These are phyloP conservation scores for Lepus townsendii DNA, from an alignment of 2,797 vertebrate genomes.

Conservation along the genomic window DNA sequence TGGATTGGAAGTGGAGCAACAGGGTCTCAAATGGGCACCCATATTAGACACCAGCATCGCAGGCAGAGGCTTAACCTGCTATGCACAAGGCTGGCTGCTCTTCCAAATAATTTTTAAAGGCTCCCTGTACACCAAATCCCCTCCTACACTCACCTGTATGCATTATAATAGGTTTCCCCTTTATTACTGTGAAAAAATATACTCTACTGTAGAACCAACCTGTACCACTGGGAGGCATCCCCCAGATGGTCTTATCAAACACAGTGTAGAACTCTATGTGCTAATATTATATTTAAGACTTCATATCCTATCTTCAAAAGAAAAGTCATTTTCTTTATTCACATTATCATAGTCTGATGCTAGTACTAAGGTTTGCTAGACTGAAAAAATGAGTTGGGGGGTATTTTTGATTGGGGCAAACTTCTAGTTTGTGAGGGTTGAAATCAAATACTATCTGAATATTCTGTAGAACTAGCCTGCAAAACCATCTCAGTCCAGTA, in stretches of 20 bases:
- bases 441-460: background rate
- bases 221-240: background rate
- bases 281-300: background rate
- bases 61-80: no score
- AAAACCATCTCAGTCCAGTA: background rate
- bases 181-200: background rate
- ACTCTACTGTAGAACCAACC: background rate
- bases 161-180: background rate
- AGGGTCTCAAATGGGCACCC: no score
- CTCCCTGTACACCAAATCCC: no score
- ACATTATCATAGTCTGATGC: background rate
- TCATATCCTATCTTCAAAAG: background rate
- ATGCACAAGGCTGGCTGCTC: background rate
- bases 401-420: background rate
- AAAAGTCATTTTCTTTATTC: constrained; percentile 25
- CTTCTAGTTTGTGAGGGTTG: background rate
- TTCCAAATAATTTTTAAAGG: background rate
- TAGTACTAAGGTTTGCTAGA: background rate
- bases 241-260: background rate
- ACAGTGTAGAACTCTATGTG: background rate
- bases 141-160: background rate
- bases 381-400: background rate
- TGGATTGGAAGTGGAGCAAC: no score
- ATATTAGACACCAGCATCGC: no score
- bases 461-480: background rate